Evolutionary conservation across 2,797 vertebrate genomes (phyloP).

Genomic region (Microcaecilia unicolor): DNA sequence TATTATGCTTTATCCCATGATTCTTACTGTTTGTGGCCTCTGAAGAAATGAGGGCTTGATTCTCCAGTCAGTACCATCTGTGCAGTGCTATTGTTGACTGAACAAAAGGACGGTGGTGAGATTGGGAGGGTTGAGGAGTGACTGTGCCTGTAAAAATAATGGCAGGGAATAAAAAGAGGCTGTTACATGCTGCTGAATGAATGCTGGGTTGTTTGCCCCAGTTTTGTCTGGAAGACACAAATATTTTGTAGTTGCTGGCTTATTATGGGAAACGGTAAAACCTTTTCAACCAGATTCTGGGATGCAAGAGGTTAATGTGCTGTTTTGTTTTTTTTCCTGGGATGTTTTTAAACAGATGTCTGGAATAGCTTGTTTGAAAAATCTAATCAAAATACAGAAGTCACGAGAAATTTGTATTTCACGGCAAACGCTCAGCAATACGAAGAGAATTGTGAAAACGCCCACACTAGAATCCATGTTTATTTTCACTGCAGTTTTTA

Average conservation of each 20-base stretch:
- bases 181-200: conserved; percentile 4
- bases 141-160: neutral
- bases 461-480: no score
- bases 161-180: conserved; percentile 2
- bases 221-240: neutral
- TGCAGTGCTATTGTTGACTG: conserved; percentile 3
- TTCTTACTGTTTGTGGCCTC: conserved; percentile 5
- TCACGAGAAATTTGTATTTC: no score
- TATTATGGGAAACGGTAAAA: conserved; percentile 15
- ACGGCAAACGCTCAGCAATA: no score
- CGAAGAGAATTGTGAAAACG: no score
- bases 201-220: neutral
- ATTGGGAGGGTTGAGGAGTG: neutral
- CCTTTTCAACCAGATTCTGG: no score
- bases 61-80: conserved; percentile 32
- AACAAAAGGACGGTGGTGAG: conserved; percentile 26
- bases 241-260: neutral
- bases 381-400: no score
- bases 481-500: no score
- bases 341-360: no score
- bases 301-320: accelerated
- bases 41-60: neutral
- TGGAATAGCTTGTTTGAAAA: no score
- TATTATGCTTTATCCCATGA: neutral
- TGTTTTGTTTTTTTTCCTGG: no score